Percentiles rank a stretch among this genome's conserved stretches.
phyloP scores from a whole-genome alignment of 2,888 invertebrate species.

The Malacosoma neustria region DNA sequence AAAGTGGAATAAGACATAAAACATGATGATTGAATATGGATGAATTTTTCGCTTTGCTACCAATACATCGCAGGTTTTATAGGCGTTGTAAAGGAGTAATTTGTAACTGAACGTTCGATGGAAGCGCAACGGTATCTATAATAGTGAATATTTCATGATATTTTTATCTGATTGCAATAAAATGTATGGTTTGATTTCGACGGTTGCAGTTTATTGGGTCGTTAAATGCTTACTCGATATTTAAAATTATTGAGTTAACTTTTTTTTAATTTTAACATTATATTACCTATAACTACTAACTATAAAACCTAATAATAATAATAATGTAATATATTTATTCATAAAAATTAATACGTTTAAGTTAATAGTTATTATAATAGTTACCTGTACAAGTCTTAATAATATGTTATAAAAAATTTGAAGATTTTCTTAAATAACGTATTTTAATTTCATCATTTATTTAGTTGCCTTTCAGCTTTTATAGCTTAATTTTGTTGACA shows the following conservation, averaged over 20 bases:
- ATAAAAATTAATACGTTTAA: no score
- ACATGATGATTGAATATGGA: not conserved
- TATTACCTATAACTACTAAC: no score
- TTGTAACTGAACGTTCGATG: not conserved
- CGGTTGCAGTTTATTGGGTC: not conserved
- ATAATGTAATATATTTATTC: no score
- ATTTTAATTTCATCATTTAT: no score
- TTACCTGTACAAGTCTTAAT: no score
- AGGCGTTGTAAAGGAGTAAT: not conserved
- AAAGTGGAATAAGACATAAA: not conserved
- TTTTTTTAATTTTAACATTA: no score
- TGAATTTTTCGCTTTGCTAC: not conserved
- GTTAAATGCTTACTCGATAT: not conserved
- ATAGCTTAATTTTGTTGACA: no score
- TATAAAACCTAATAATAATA: no score
- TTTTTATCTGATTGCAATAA: conserved; percentile 6
- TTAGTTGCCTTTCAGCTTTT: no score
- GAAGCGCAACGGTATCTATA: conserved; percentile 12
- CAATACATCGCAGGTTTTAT: not conserved
- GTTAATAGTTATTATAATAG: no score
- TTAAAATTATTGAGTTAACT: not conserved
- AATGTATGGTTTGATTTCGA: not conserved
- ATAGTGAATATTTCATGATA: conserved; percentile 15
- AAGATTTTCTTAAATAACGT: no score
- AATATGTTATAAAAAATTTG: no score